Base-by-base conservation (phyloP, 1,140 invertebrate genomes). In the Neoseiulus cucumeris region DNA sequence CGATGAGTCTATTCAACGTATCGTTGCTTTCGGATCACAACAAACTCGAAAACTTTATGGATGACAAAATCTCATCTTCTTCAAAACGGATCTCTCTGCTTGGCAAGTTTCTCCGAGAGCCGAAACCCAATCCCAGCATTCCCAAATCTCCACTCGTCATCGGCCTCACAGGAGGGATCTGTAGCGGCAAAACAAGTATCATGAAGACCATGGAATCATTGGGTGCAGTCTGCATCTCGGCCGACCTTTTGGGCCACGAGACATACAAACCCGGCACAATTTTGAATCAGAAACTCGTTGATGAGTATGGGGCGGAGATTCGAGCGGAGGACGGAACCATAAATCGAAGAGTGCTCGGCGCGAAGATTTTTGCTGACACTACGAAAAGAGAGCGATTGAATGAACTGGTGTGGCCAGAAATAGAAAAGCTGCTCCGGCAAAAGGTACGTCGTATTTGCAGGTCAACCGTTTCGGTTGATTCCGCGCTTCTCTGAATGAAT, bases 141-240 rank as follows among this genome's bases (percentile, higher is more conserved):
- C 79, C 83, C 0, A 67, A 74, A n/a, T 78, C 76, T 68, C 90
- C 91, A 0, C 92, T 93, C 72, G 80, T 95, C 12, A 91, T 98
- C 73, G 93, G 93, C 2, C 75, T 98, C 39, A 94, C 91, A 6
- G 94, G 95, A 42, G 90, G 92, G 44, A 96, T 95, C 70, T 89
- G 87, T 0, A 91, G 89, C 76, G 95, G 94, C 0, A 98, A 98
- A 76, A 87, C 88, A 59, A 84, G 83, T 66, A 84, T 98, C 70
- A 82, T 84, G 12, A 79, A 84, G 67, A 81, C 81, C 68, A 76
- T 90, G 39, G 74, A 81, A 70, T 76, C 79, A 42, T 77, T 90
- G 66, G 91, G 91, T 4, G 88, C 88, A 30, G 81, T 80, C n/a
- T 76, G 89, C 44, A 83, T 98, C 0, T 86, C 96, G 75, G 96